Evolutionary conservation across 2,113 vertebrate species (phyloP), one percentile per base, ranked within the genome.

Genomic region (Sula dactylatra): DNA sequence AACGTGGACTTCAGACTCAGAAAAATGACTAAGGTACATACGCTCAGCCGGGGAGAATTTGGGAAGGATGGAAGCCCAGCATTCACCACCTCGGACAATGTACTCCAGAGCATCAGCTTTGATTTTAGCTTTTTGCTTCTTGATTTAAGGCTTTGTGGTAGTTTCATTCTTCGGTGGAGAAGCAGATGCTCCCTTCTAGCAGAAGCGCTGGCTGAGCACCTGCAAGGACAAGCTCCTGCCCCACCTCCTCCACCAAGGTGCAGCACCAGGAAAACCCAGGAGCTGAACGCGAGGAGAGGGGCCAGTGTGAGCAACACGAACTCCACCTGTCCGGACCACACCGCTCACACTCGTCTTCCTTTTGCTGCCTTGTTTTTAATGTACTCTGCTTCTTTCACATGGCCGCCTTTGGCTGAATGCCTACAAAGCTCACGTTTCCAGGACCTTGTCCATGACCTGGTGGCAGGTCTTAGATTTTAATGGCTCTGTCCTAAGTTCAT

Each of bases 351-450:
- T 17, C 8, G 2, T 4, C 54, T 66, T 64, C 52, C 70, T 91
- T 50, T 21, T 47, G 29, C 71, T 92, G 82, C 70, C 78, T 58
- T 45, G 29, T 49, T 92, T 74, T 44, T 32, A 27, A 77, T 1
- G 24, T 2, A 9, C 50, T 59, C 67, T 45, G 50, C 76, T 40
- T 29, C 87, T 59, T 85, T 3, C 96, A 80, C 34, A 4, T 3
- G 45, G 8, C 25, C 49, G 47, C 34, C 71, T 44, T 20, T 82
- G 76, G 69, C 86, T 69, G 52, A 82, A 34, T 5, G 78, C 84
- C 88, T 40, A 20, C 76, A 70, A 54, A 61, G 83, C 73, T 94
- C 93, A 93, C 32, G 15, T 91, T 92, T 96, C 88, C 90, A 88
- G 47, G 55, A 44, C 90, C 64, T 54, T 38, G 49, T 4, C 87